These are phyloP conservation scores for Drosophila bifasciata DNA, from an alignment of 1,140 invertebrate species.

Conservation along the genomic window DNA sequence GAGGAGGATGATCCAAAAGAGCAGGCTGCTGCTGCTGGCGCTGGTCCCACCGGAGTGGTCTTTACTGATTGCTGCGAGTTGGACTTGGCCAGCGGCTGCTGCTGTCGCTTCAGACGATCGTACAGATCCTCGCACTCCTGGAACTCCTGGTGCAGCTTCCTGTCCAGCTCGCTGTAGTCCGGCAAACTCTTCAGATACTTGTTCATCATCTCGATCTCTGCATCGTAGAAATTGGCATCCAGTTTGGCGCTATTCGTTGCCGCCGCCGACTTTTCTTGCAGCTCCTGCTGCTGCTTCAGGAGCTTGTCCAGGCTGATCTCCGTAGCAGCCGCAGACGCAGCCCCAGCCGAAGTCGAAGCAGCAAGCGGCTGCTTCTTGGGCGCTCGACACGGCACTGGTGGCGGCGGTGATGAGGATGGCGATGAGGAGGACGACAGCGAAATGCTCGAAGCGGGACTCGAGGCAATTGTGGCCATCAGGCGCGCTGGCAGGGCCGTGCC, in stretches of 20 bases:
- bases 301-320: slow-evolving; percentile 75
- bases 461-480: slow-evolving; percentile 65
- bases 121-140: slow-evolving; percentile 83
- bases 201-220: slow-evolving; percentile 84
- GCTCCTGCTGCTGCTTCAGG: slow-evolving; percentile 72
- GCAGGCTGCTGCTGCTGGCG: not conserved
- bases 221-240: slow-evolving; percentile 81
- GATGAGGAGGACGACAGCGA: slow-evolving; percentile 78
- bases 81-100: slow-evolving; percentile 73
- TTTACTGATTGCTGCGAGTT: slow-evolving; percentile 71
- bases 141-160: slow-evolving; percentile 81
- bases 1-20: not conserved
- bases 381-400: slow-evolving; percentile 71
- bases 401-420: slow-evolving; percentile 74
- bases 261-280: slow-evolving; percentile 72
- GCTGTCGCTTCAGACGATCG: slow-evolving; percentile 72
- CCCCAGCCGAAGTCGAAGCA: not conserved
- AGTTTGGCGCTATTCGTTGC: slow-evolving; percentile 68
- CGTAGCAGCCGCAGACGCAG: not conserved
- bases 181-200: slow-evolving; percentile 83
- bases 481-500: slow-evolving; percentile 53
- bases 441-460: slow-evolving; percentile 71
- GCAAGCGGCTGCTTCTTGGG: slow-evolving; percentile 50
- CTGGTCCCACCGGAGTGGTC: slow-evolving; percentile 2
- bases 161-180: slow-evolving; percentile 81